phyloP scores from a whole-genome alignment of 2,113 vertebrate species.

The Gnathonemus echidnorhynchus region DNA sequence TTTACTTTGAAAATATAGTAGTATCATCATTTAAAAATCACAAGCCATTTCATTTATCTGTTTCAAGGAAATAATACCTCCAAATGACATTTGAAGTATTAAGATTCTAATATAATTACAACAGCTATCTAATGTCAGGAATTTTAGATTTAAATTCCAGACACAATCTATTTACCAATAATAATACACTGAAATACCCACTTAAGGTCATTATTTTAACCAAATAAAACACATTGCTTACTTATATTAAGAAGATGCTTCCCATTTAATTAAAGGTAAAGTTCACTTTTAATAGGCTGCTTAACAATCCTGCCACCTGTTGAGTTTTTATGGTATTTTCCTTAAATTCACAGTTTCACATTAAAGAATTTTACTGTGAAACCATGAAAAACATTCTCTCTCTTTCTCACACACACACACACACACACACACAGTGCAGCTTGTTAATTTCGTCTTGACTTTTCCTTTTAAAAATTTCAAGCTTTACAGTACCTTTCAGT shows the following conservation, averaged over 20 bases:
- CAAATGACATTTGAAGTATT: background rate
- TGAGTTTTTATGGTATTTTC: background rate
- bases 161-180: background rate
- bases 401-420: too few relatives aligned
- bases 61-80: background rate
- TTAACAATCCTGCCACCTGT: background rate
- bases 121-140: background rate
- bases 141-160: background rate
- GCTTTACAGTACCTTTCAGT: too few relatives aligned
- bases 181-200: background rate
- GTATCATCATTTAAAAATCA: background rate
- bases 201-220: background rate
- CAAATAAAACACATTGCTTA: background rate
- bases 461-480: too few relatives aligned
- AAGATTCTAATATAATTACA: background rate
- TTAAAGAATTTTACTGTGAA: too few relatives aligned
- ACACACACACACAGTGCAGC: too few relatives aligned
- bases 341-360: background rate
- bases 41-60: background rate
- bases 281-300: background rate
- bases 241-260: background rate
- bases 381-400: too few relatives aligned
- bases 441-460: too few relatives aligned
- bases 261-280: background rate
- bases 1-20: background rate